A percentile compares a stretch with the other conserved stretches of the same genome.
These are phyloP conservation scores for Napeogenes inachia DNA, from an alignment of 2,888 invertebrate species.

Conservation along the genomic window DNA sequence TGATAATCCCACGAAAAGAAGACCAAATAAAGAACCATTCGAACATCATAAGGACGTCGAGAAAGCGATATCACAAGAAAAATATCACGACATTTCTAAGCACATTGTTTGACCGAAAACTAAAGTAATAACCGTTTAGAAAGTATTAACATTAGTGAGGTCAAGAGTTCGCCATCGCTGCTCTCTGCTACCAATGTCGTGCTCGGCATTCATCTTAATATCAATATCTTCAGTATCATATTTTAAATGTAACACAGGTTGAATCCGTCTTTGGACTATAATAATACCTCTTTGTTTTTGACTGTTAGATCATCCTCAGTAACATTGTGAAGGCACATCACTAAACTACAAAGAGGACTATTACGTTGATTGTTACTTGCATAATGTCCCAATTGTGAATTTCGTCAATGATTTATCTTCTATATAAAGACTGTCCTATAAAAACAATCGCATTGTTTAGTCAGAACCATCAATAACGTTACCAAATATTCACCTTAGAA, in stretches of 20 bases:
- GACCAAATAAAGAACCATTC: not conserved
- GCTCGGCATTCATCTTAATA: not conserved
- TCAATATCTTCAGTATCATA: too few species aligned
- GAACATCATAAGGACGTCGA: constrained; percentile 18
- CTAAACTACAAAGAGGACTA: not conserved
- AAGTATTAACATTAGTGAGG: constrained; percentile 56
- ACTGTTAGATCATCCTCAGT: not conserved
- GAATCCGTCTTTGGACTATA: too few species aligned
- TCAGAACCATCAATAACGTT: constrained; percentile 33
- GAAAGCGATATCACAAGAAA: constrained; percentile 49
- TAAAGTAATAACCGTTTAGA: constrained; percentile 59
- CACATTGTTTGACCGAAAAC: constrained; percentile 30
- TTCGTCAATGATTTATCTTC: constrained; percentile 5
- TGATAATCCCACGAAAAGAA: constrained; percentile 1
- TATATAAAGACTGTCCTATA: constrained; percentile 18
- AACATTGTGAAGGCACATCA: not conserved
- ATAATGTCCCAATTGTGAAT: constrained; percentile 3
- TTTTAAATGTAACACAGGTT: too few species aligned
- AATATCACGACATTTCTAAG: constrained; percentile 46
- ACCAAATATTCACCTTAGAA: constrained; percentile 45
- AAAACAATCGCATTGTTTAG: constrained; percentile 27
- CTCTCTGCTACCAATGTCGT: constrained; percentile 12
- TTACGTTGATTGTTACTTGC: constrained; percentile 1
- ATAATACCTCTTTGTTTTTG: not conserved
- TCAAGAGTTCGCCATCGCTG: constrained; percentile 33